Evolutionary conservation across 2,113 vertebrate species (phyloP).

Genomic region (Naja naja): DNA sequence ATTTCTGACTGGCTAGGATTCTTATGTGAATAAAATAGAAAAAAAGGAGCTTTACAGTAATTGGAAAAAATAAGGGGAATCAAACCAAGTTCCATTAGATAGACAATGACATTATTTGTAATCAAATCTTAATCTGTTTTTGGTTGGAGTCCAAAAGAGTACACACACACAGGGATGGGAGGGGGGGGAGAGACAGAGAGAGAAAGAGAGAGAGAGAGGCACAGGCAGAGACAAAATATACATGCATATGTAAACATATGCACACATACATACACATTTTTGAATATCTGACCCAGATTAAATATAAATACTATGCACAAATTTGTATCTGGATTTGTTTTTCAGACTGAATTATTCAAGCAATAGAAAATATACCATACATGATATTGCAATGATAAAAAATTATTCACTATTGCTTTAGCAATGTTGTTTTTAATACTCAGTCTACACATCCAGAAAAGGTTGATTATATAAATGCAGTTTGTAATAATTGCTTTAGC

Average conservation of each 20-base stretch:
- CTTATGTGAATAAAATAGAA: not conserved
- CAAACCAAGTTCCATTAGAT: not conserved
- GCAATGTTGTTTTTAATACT: not conserved
- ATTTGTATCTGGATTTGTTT: not conserved
- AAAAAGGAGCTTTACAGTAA: not conserved
- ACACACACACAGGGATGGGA: fast-evolving
- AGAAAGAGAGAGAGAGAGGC: not conserved
- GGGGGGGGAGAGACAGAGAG: fast-evolving
- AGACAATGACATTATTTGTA: not conserved
- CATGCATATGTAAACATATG: no score
- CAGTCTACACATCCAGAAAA: not conserved
- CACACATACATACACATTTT: not conserved
- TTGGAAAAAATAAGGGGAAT: not conserved
- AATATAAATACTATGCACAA: not conserved
- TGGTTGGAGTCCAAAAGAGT: not conserved
- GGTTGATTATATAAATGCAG: not conserved
- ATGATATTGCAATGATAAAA: not conserved
- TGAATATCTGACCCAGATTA: not conserved
- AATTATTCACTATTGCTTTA: not conserved
- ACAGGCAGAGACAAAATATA: not conserved
- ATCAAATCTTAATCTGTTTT: not conserved
- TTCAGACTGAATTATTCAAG: not conserved
- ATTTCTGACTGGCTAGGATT: not conserved
- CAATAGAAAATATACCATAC: not conserved
- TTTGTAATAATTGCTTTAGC: not conserved